Percentiles rank a stretch among this genome's conserved stretches.
Evolutionary conservation across 2,888 invertebrate genomes (phyloP).

Genomic region (Troides helena): DNA sequence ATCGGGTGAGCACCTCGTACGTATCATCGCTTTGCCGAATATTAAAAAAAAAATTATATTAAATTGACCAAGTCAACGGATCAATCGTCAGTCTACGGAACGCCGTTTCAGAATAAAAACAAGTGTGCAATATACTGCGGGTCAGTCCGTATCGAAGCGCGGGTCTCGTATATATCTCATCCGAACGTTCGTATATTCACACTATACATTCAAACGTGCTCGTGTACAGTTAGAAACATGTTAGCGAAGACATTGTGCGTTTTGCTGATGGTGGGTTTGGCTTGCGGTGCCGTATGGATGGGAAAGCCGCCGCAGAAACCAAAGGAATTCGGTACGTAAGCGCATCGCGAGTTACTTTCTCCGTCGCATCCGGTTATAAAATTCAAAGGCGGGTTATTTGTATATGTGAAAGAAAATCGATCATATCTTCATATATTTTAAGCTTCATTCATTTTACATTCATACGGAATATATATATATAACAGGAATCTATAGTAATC

Average conservation of each 20-base stretch:
- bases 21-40: no score
- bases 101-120: slow-evolving; percentile 61
- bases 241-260: slow-evolving; percentile 56
- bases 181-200: slow-evolving; percentile 34
- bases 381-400: no score
- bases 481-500: no score
- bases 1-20: no score
- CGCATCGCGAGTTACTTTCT: no score
- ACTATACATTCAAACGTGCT: slow-evolving; percentile 12
- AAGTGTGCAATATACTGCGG: slow-evolving; percentile 40
- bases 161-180: slow-evolving; percentile 30
- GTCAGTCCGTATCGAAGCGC: slow-evolving; percentile 50
- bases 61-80: not conserved
- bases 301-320: slow-evolving; percentile 55
- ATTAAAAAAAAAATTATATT: not conserved
- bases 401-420: no score
- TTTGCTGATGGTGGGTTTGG: slow-evolving; percentile 48
- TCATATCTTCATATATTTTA: no score
- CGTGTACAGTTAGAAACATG: slow-evolving; percentile 43
- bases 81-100: slow-evolving; percentile 45
- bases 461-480: no score
- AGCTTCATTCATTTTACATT: no score
- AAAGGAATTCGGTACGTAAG: slow-evolving; percentile 54
- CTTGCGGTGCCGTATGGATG: slow-evolving; percentile 52
- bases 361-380: no score